These are phyloP conservation scores for Artemia franciscana DNA, from an alignment of 1,140 invertebrate species.

Conservation along the genomic window DNA sequence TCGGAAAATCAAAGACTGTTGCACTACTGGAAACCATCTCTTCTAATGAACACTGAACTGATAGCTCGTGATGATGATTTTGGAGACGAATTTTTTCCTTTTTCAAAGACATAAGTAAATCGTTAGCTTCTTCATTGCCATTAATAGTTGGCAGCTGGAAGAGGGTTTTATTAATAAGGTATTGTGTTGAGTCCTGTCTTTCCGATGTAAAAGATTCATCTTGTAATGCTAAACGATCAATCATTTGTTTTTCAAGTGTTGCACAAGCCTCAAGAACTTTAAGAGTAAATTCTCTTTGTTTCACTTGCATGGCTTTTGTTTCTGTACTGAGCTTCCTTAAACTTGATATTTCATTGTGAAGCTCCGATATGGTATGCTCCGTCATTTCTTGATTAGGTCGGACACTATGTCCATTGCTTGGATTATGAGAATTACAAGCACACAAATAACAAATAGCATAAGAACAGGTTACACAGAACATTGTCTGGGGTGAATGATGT, in stretches of 20 bases:
- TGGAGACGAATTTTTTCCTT: constrained; percentile 22
- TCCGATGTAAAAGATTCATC: neutral
- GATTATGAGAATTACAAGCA: constrained; percentile 32
- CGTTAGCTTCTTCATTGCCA: constrained; percentile 5
- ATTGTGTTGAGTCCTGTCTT: constrained; percentile 6
- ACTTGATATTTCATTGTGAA: constrained; percentile 20
- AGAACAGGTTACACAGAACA: constrained; percentile 45
- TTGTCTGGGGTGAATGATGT: constrained; percentile 27
- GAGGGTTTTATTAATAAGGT: constrained; percentile 6
- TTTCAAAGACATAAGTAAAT: constrained; percentile 2
- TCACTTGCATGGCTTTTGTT: constrained; percentile 33
- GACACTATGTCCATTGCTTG: constrained; percentile 29
- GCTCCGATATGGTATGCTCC: constrained; percentile 23
- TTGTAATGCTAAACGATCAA: constrained; percentile 1
- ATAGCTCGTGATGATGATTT: constrained; percentile 40
- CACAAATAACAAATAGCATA: constrained; percentile 37
- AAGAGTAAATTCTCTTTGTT: constrained; percentile 39
- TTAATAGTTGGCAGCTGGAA: constrained; percentile 5
- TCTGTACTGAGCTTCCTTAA: constrained; percentile 29
- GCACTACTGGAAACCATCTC: constrained; percentile 37
- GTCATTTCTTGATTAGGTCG: constrained; percentile 38
- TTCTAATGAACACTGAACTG: constrained; percentile 40
- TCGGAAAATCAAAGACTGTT: constrained; percentile 34
- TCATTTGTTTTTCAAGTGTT: constrained; percentile 5
- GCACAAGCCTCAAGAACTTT: constrained; percentile 24